phyloP scores from a whole-genome alignment of 2,888 invertebrate genomes.

The Tridacna crocea region DNA sequence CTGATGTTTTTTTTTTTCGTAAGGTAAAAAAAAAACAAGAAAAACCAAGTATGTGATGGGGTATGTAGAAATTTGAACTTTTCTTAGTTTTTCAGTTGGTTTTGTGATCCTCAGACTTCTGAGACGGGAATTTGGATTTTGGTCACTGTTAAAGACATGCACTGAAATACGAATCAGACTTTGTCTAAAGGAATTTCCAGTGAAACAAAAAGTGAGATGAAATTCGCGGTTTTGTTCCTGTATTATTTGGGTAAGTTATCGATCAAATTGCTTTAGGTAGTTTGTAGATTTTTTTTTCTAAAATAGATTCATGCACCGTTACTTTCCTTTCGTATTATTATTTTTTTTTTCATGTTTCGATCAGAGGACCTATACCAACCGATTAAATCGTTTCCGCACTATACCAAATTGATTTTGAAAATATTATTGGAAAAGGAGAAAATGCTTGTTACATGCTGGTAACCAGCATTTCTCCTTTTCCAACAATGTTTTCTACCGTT shows the following conservation, averaged over 20 bases:
- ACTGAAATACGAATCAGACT: no score
- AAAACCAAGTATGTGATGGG: neutral
- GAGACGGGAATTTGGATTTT: neutral
- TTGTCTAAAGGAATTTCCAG: neutral
- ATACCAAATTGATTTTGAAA: no score
- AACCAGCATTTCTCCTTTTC: neutral
- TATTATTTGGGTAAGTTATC: conserved; percentile 5
- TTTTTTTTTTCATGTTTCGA: no score
- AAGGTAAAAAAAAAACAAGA: neutral
- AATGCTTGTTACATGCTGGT: neutral
- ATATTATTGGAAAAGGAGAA: neutral
- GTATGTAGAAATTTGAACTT: neutral
- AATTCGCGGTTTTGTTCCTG: conserved; percentile 5
- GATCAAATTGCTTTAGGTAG: no score
- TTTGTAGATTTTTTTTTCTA: no score
- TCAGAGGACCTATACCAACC: no score
- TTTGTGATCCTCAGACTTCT: neutral
- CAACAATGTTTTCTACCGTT: neutral
- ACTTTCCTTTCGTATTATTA: no score
- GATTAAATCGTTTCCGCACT: no score
- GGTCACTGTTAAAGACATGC: neutral
- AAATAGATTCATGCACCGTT: no score
- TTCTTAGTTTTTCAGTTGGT: neutral
- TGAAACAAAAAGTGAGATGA: neutral
- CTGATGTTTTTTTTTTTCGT: neutral